phyloP scores from a whole-genome alignment of 1,140 invertebrate species.

The Reticulitermes speratus region DNA sequence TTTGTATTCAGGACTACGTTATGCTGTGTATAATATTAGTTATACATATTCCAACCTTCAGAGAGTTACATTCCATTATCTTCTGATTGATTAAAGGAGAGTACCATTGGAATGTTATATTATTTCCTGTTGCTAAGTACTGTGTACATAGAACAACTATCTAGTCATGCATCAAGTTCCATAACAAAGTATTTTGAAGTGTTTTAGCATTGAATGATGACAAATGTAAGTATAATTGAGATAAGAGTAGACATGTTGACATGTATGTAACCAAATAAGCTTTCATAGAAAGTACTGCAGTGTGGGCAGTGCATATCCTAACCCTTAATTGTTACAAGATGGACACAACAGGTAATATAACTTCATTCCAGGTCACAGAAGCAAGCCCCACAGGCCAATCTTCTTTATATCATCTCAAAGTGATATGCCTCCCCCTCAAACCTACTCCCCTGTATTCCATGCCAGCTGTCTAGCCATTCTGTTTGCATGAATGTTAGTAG shows the following conservation, averaged over 20 bases:
- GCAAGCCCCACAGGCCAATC: too few species aligned
- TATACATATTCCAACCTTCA: background rate
- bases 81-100: background rate
- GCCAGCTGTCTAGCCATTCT: too few species aligned
- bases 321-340: background rate
- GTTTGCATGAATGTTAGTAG: too few species aligned
- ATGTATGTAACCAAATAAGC: background rate
- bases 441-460: too few species aligned
- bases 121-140: background rate
- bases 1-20: background rate
- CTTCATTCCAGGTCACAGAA: background rate
- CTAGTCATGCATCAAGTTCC: slow-evolving; percentile 5
- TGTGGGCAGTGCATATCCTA: too few species aligned
- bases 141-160: background rate
- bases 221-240: background rate
- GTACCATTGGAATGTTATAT: background rate
- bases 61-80: background rate
- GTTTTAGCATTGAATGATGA: background rate
- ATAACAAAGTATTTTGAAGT: background rate
- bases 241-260: background rate
- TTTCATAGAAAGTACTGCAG: background rate
- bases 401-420: too few species aligned
- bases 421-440: too few species aligned
- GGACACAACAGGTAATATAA: background rate
- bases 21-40: background rate